phyloP scores from a whole-genome alignment of 2,888 invertebrate species.

The Meiosimyza platycephala region DNA sequence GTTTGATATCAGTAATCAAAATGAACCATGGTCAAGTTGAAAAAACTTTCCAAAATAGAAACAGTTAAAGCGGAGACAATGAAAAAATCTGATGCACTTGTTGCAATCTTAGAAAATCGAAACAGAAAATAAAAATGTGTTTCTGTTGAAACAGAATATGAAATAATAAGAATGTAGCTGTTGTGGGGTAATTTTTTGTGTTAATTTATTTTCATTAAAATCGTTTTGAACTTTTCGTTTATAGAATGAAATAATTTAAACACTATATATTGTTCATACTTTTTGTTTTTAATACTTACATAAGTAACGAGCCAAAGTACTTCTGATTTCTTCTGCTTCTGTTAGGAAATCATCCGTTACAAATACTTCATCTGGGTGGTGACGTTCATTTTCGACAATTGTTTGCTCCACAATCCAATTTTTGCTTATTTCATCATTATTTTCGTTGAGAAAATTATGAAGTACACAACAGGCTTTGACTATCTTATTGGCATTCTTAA shows the following conservation, averaged over 20 bases:
- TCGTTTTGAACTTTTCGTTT: too few species aligned
- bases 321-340: background rate
- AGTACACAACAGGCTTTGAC: constrained; percentile 36
- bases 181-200: too few species aligned
- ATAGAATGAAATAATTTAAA: too few species aligned
- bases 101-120: too few species aligned
- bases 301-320: background rate
- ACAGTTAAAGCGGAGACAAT: background rate
- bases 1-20: background rate
- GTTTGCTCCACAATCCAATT: constrained; percentile 6
- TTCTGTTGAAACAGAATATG: too few species aligned
- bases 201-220: too few species aligned
- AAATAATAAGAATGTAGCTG: too few species aligned
- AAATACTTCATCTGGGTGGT: background rate
- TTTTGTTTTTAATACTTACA: background rate
- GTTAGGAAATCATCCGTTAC: too few species aligned
- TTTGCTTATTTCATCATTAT: constrained; percentile 24
- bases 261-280: too few species aligned
- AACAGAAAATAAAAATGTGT: too few species aligned
- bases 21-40: background rate
- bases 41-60: background rate
- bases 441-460: constrained; percentile 32
- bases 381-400: background rate
- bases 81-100: too few species aligned
- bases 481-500: constrained; percentile 21